Evolutionary conservation across 2,888 invertebrate genomes (phyloP), one percentile per base, ranked within the genome.

Genomic region (Caenorhabditis sp.): DNA sequence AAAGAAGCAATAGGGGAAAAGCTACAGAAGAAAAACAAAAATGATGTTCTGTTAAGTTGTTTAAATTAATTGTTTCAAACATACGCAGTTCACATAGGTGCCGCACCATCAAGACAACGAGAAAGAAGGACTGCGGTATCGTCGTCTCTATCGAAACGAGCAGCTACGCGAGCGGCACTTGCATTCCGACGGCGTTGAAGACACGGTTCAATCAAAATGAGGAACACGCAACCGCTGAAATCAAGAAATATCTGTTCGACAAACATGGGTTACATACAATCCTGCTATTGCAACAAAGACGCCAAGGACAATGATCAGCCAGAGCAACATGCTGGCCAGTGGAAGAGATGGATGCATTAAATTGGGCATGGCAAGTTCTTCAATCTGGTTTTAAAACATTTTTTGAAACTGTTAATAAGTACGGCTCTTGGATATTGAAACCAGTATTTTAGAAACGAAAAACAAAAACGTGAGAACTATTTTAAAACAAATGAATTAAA

Each of bases 111-210:
- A 0, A 22, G 2, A 24, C 50, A 18, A 6, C 40, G 51, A 0
- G 62, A 50, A 15, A 76, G 55, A 3, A 71, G 53, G 2, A 61
- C 61, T 1, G 67, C 44, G 15, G 53, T 67, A n/a, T 76, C 74
- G 6, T 67, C 61, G 35, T 76, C 60, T 1, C 61, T 44, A 15
- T 67, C 53, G 67, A 61, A 76, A n/a, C 60, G 67, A 24, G 76
- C 76, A 5, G 67, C 65, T 18, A 74, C 67, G 3, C 22, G 26
- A 3, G 67, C 40, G 2, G 53, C 67, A 9, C 37, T 20, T 13
- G 67, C 60, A 20, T 13, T 3, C 8, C 76, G 76, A 37, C 67
- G 76, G 24, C 67, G 60, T 53, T 22, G 15, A 5, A 67, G 24
- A 22, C 40, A 67, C 2, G 67, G 76, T 18, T 76, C 67, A 11